Evolutionary conservation across 2,888 invertebrate genomes (phyloP), one percentile per base, ranked within the genome.

Genomic region (Chirona hameri): DNA sequence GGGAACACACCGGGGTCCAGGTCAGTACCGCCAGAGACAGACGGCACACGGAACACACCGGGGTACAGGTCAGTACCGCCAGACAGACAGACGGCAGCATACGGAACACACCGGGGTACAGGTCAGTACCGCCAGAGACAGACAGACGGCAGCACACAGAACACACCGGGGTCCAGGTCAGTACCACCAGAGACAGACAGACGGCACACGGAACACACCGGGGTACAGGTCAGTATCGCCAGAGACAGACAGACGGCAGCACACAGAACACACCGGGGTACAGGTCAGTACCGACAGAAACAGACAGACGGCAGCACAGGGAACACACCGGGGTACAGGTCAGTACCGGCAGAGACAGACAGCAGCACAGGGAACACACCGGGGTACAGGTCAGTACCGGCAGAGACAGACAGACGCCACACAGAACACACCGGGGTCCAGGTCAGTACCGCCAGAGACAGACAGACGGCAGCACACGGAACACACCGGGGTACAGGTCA

Each of bases 161-260:
- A 21, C 55, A 52, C 60, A 10, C 5, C 27, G n/a, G 48, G 7
- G 81, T 27, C 29, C 52, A 29, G 27, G 48, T 24, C 29, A 31
- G 31, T 46, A 55, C n/a, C n/a, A n/a, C n/a, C n/a, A n/a, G n/a
- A n/a, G n/a, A n/a, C n/a, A n/a, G n/a, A n/a, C n/a, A n/a, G n/a
- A n/a, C n/a, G n/a, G n/a, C 80, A 80, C 21, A 31, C 52, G 46
- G 21, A 21, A 46, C 27, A 69, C 60, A 29, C 31, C 24, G 46
- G 46, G 48, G 55, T 69, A 18, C 69, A 27, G 52, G 46, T 46
- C 21, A 29, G 31, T 39, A n/a, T n/a, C n/a, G n/a, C n/a, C n/a
- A n/a, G n/a, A n/a, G n/a, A 3, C 84, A 83, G 82, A 84, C 84
- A 14, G 83, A 84, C 55, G 83, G 18, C 52, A 57, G n/a, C 83